Percentiles rank a stretch among this genome's conserved stretches.
Conservation (phyloP, 2,888 invertebrate species). For the Ganaspis brasiliensis region DNA sequence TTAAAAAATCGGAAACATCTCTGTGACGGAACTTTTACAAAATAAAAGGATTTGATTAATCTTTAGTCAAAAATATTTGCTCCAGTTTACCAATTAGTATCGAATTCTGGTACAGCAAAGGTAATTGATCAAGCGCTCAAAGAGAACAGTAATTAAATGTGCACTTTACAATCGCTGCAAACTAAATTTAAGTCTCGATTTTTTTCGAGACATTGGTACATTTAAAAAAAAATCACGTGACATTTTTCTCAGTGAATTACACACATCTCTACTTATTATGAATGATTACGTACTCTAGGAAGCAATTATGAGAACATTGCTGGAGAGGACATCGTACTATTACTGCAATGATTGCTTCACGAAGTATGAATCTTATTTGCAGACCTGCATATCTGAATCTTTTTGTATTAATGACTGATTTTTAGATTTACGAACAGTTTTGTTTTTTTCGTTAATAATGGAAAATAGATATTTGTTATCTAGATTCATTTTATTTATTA, state of each 20-base stretch:
- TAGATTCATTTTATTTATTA: too few relatives aligned
- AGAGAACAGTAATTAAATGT: conserved; percentile 11
- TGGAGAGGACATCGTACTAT: conserved; percentile 59
- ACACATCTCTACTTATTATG: conserved; percentile 60
- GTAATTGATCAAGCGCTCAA: conserved; percentile 21
- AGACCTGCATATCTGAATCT: conserved; percentile 64
- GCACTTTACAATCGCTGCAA: conserved; percentile 2
- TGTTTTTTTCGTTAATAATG: too few relatives aligned
- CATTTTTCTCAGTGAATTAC: conserved; percentile 55
- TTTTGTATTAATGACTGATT: conserved; percentile 25
- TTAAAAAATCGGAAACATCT: too few relatives aligned
- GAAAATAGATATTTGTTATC: too few relatives aligned
- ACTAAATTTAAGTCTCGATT: conserved; percentile 10
- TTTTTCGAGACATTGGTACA: background rate
- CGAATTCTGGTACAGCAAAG: conserved; percentile 1
- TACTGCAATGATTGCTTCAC: conserved; percentile 38
- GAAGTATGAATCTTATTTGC: conserved; percentile 62
- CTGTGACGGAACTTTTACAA: too few relatives aligned
- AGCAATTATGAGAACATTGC: conserved; percentile 63
- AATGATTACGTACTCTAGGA: conserved; percentile 63
- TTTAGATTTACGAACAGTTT: conserved; percentile 5
- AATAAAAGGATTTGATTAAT: background rate
- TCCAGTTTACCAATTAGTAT: conserved; percentile 14
- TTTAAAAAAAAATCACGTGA: conserved; percentile 46
- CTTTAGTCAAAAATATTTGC: background rate